Base-by-base conservation (phyloP, 1,140 invertebrate species). In the Ostrea denselamellosa region DNA sequence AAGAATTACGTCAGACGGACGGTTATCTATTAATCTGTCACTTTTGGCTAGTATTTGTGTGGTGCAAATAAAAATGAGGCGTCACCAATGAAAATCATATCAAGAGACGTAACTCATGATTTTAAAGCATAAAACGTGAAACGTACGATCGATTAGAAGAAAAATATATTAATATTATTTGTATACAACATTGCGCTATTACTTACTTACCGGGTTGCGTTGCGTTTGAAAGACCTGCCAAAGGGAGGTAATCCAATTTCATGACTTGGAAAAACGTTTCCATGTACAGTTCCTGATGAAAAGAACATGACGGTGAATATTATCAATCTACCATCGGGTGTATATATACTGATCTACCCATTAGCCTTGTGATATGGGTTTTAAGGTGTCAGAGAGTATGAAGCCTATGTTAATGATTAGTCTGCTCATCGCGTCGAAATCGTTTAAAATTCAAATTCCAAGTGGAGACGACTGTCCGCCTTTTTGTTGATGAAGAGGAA, bases 391-490 rank as follows among this genome's bases (percentile, higher is more conserved):
- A 34, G 28, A 28, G 28, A 12, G 28, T 77, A 28, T 28, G 22
- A 25, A 25, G 12, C 28, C 28, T 68, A 9, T 68, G 22, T 68
- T 68, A 25, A 68, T 25, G 22, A 68, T n/a, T n/a, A 68, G 65
- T 68, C 65, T 77, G 56, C 56, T 19, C n/a, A 19, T 62, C n/a
- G 56, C 56, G 56, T 62, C 56, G 14, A 77, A 77, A 77, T 77
- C 68, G 68, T 77, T 77, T 77, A 77, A 77, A 77, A 77, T 77
- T 77, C 25, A 77, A 77, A 77, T 77, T 77, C 68, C 68, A 14
- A 22, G 68, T 77, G 68, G 68, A 77, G 68, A 77, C 68, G 68
- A 77, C 25, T 34, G 68, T 77, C 68, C 68, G 68, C 68, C 68
- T 25, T 77, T 28, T 77, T 77, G 68, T 77, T 77, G 68, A 77